Evolutionary conservation across 2,113 vertebrate species (phyloP).

Genomic region (Fulmarus glacialis): DNA sequence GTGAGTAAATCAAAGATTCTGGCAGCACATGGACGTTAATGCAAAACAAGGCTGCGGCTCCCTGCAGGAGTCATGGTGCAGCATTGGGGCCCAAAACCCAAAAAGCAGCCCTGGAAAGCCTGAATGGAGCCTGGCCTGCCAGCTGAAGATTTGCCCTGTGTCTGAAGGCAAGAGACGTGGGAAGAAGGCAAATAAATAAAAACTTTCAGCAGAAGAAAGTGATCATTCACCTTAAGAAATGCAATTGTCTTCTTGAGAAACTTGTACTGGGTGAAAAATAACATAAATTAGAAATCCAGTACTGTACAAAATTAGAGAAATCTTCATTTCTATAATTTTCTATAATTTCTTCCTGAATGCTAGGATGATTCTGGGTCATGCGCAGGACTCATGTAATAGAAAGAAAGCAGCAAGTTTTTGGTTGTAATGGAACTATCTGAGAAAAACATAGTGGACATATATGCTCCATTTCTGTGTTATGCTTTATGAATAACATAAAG

Average conservation of each 20-base stretch:
- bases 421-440: neutral
- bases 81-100: neutral
- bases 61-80: neutral
- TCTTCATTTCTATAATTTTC: too few relatives aligned
- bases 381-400: fast-evolving
- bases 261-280: neutral
- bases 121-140: neutral
- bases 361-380: neutral
- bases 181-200: neutral
- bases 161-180: neutral
- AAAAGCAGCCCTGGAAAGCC: neutral
- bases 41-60: neutral
- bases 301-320: neutral
- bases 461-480: neutral
- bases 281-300: neutral
- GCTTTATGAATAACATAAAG: neutral
- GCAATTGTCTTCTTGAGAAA: neutral
- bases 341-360: neutral
- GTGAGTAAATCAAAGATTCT: neutral
- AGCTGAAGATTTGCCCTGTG: neutral
- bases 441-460: neutral
- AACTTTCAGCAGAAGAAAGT: neutral
- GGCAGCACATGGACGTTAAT: fast-evolving
- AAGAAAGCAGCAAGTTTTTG: neutral
- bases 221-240: neutral